Evolutionary conservation across 2,888 invertebrate genomes (phyloP).

Genomic region (Parnassius apollo): DNA sequence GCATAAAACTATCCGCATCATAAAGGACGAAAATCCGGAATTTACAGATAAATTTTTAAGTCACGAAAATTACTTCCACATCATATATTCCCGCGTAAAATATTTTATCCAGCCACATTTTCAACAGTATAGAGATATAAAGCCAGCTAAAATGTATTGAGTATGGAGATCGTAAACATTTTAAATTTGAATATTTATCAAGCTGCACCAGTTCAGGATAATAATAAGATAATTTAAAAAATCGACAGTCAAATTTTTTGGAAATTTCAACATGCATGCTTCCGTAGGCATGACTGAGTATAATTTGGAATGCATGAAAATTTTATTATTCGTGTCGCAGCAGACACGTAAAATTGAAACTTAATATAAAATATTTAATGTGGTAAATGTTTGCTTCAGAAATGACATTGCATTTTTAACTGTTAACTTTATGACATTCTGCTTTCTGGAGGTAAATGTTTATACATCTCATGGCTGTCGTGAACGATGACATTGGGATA

Average conservation of each 20-base stretch:
- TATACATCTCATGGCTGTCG: no score
- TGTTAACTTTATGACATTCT: no score
- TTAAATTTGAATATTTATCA: slow-evolving; percentile 9
- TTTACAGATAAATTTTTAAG: slow-evolving; percentile 23
- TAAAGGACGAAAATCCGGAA: slow-evolving; percentile 19
- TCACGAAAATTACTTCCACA: slow-evolving; percentile 27
- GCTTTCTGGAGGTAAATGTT: no score
- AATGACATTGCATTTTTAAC: no score
- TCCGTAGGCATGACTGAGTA: slow-evolving; percentile 2
- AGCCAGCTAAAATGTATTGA: slow-evolving; percentile 13
- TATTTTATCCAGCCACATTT: slow-evolving; percentile 21
- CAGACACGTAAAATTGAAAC: slow-evolving; percentile 1
- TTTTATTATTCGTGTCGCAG: slow-evolving; percentile 15
- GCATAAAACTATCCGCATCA: slow-evolving; percentile 14
- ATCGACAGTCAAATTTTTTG: slow-evolving; percentile 12
- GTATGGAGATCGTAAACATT: slow-evolving; percentile 2
- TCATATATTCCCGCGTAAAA: slow-evolving; percentile 27
- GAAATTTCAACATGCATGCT: slow-evolving; percentile 6
- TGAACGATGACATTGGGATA: no score
- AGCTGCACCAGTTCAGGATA: neutral
- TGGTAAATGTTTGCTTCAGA: neutral
- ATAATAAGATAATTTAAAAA: slow-evolving; percentile 15
- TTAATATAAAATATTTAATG: slow-evolving; percentile 14
- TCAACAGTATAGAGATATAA: slow-evolving; percentile 14
- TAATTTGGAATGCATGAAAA: slow-evolving; percentile 19